These are phyloP conservation scores for Xiphophorus birchmanni DNA, from an alignment of 2,797 vertebrate genomes.

Conservation along the genomic window DNA sequence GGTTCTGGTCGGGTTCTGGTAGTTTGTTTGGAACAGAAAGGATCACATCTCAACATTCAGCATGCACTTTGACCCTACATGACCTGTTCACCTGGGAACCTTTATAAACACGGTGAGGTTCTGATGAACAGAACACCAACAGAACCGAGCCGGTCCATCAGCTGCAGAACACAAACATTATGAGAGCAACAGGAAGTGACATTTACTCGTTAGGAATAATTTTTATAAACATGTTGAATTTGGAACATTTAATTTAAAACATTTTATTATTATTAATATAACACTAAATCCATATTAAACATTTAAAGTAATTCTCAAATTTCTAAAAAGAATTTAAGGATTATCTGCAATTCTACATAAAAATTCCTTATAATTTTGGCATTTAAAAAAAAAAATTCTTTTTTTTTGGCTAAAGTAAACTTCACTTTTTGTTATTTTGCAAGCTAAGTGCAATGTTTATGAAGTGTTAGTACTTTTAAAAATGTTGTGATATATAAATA, in stretches of 20 bases:
- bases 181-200: neutral
- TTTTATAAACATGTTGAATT: neutral
- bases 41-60: neutral
- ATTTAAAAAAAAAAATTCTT: neutral
- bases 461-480: neutral
- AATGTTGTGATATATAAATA: neutral
- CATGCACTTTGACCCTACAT: neutral
- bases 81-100: neutral
- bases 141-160: neutral
- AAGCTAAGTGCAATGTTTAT: neutral
- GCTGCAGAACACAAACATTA: neutral
- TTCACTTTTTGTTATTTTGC: no score
- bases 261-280: neutral
- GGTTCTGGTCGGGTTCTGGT: neutral
- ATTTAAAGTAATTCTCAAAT: neutral
- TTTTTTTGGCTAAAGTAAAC: no score
- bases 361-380: neutral
- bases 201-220: neutral
- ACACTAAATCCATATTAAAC: neutral
- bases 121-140: neutral
- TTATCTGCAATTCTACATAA: neutral
- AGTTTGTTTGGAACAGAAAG: neutral
- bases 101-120: neutral
- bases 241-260: neutral
- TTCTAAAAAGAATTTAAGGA: neutral